Evolutionary conservation across 2,113 vertebrate species (phyloP), one percentile per base, ranked within the genome.

Genomic region (Camelus bactrianus): DNA sequence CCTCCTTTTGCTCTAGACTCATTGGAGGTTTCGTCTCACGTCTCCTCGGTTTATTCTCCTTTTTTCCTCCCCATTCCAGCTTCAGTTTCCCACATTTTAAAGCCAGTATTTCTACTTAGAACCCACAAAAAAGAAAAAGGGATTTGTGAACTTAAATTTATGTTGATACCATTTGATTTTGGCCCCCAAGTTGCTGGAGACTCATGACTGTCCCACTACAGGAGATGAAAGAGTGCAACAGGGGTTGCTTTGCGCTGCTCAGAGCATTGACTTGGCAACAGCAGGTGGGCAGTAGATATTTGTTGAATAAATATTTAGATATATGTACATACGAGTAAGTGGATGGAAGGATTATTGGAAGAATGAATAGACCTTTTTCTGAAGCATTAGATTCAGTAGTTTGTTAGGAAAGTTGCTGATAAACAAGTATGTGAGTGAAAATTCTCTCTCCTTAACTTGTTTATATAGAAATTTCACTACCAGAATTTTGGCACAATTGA

Each of bases 391-490:
- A 46, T 85, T 85, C 35, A 89, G 16, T 65, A 54, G 12, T 2
- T 86, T 64, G 4, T 93, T 79, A 84, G 20, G 50, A 73, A 52
- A 88, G 85, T 86, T 94, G 38, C 62, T 80, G 30, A 42, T 52
- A 54, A 7, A 92, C 26, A 85, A 96, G 58, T 82, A 69, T 50
- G 54, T 62, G 69, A 81, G 52, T 72, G 8, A 70, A 96, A 54
- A 90, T 76, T 26, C 42, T 77, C 7, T 70, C 26, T 88, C 17
- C 17, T 84, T 77, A 77, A 83, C 19, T 65, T 91, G 58, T 2
- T 73, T 26, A 24, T 75, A 19, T 69, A 96, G 30, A 82, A 65
- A 92, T 90, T 70, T 89, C 30, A 89, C 42, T 90, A 67, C 50
- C 58, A 92, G 52, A 85, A 58, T 76, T 85, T 82, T 20, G 52